Evolutionary conservation across 2,113 vertebrate species (phyloP).

Genomic region (Megaceryle maxima): DNA sequence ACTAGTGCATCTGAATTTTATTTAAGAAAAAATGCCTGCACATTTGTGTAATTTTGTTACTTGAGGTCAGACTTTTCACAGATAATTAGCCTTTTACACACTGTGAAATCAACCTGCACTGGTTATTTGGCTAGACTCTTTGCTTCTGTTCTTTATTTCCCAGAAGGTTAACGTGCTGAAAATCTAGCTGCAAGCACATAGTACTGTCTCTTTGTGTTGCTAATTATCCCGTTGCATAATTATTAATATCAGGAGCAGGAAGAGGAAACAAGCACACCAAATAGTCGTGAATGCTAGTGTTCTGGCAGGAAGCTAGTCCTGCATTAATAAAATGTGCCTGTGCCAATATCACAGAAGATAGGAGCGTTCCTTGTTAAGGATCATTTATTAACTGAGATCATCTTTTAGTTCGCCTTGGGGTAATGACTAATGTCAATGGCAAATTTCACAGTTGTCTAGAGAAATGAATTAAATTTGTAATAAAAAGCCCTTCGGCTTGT

Average conservation of each 20-base stretch:
- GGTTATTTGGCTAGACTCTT: slow-evolving; percentile 84
- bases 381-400: slow-evolving; percentile 99
- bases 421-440: slow-evolving; percentile 99
- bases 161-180: slow-evolving; percentile 86
- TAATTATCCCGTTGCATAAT: slow-evolving; percentile 93
- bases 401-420: slow-evolving; percentile 96
- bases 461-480: slow-evolving; percentile 99
- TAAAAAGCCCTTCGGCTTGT: slow-evolving; percentile 96
- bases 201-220: slow-evolving; percentile 84
- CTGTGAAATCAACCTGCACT: slow-evolving; percentile 86
- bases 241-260: slow-evolving; percentile 88
- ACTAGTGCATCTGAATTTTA: slow-evolving; percentile 76
- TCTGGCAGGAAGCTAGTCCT: slow-evolving; percentile 82
- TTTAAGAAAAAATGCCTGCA: slow-evolving; percentile 82
- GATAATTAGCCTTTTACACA: slow-evolving; percentile 87
- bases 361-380: slow-evolving; percentile 93
- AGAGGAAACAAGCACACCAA: slow-evolving; percentile 87
- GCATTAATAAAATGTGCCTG: slow-evolving; percentile 91
- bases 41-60: slow-evolving; percentile 81
- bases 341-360: slow-evolving; percentile 87
- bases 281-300: slow-evolving; percentile 80
- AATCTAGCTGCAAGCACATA: slow-evolving; percentile 83
- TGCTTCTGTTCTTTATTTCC: slow-evolving; percentile 85
- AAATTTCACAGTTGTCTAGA: slow-evolving; percentile 99
- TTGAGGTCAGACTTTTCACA: slow-evolving; percentile 85